Evolutionary conservation across 2,888 invertebrate species (phyloP), one percentile per base, ranked within the genome.

Genomic region (Drosophila cracens): DNA sequence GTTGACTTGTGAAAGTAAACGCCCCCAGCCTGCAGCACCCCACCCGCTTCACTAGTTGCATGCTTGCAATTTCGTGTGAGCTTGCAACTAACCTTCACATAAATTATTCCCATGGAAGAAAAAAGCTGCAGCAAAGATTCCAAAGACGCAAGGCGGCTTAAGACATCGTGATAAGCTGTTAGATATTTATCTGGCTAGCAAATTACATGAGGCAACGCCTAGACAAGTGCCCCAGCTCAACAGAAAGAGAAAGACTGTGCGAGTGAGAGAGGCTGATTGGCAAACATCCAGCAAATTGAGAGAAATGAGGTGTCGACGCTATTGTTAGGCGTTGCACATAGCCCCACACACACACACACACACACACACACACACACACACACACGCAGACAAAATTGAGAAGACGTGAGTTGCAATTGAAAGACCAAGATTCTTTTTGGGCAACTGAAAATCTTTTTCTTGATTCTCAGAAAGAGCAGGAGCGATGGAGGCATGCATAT

Each of bases 171-270:
- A 87, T 87, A 89, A 87, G 89, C 87, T 78, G 72, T 71, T 77
- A 83, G 87, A 87, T 89, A 77, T 82, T 87, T 87, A 87, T 87
- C 87, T 83, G 76, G 75, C 73, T 70, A 73, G 89, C 85, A 87
- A 87, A 89, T 87, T 87, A 89, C 89, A 89, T 77, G 88, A 75
- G 84, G 85, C 87, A 80, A 83, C 87, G 89, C 89, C 87, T 89
- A 78, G 74, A 62, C 81, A 81, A 81, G 82, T 84, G 82, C 75
- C 49, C 66, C 52, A 33, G 53, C 46, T 25, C n/a, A n/a, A 48
- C 11, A 58, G 40, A 16, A 34, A 5, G 34, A 43, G 57, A 43
- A n/a, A 33, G 27, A 27, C 13, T 27, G 36, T 54, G 54, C n/a
- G 54, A 36, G 36, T 25, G 43, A 43, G 27, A 29, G 18, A 56